Evolutionary conservation across 2,888 invertebrate genomes (phyloP).

Genomic region (Drepanosiphum platanoidis): DNA sequence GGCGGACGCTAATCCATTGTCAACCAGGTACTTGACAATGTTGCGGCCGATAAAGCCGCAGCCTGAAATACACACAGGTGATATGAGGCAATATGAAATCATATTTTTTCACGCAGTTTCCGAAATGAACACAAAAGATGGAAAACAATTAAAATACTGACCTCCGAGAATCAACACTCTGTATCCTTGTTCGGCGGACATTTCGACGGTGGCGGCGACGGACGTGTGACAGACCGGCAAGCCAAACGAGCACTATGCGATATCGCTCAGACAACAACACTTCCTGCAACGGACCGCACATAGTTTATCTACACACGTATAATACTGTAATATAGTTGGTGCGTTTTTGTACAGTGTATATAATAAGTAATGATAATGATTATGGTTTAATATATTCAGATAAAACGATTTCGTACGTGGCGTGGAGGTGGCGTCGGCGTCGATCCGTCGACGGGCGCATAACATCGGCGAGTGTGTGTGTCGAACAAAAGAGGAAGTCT

Average conservation of each 20-base stretch:
- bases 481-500: neutral
- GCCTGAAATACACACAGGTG: conserved; percentile 71
- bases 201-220: too few species aligned
- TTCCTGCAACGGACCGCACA: neutral
- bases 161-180: conserved; percentile 48
- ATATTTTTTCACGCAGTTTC: too few species aligned
- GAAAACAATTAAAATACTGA: neutral
- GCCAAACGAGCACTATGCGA: too few species aligned
- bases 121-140: neutral
- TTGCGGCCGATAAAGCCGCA: conserved; percentile 94
- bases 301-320: too few species aligned
- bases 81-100: neutral
- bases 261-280: too few species aligned
- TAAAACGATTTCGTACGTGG: neutral
- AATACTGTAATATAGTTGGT: too few species aligned
- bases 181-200: conserved; percentile 37
- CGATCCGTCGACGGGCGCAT: neutral
- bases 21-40: conserved; percentile 82
- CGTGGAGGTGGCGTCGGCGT: neutral
- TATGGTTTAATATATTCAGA: neutral
- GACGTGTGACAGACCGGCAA: too few species aligned
- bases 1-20: conserved; percentile 78
- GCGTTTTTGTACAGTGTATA: too few species aligned
- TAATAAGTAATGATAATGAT: too few species aligned
- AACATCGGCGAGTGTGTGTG: neutral